A percentile compares a stretch with the other conserved stretches of the same genome.
These are phyloP conservation scores for Venusia cambrica DNA, from an alignment of 2,888 invertebrate species.

Conservation along the genomic window DNA sequence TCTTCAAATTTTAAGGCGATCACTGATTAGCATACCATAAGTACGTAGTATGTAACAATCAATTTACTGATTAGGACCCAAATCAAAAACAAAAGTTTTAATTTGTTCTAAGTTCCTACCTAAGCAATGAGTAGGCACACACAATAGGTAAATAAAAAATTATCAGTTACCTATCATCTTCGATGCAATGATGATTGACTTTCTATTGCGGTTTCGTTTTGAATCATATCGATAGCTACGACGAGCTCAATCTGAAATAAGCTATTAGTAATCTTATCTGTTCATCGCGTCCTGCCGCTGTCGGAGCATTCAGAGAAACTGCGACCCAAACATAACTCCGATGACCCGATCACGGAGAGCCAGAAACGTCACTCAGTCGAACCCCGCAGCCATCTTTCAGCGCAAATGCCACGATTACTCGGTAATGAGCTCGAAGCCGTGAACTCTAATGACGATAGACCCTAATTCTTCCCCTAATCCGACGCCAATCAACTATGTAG, in stretches of 20 bases:
- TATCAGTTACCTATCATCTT: constrained; percentile 44
- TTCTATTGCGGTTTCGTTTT: constrained; percentile 68
- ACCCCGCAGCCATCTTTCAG: constrained; percentile 58
- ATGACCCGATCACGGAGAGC: constrained; percentile 55
- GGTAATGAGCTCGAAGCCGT: constrained; percentile 52
- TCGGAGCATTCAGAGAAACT: constrained; percentile 47
- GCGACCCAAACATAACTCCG: constrained; percentile 58
- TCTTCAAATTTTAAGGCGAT: too few relatives aligned
- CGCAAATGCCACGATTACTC: constrained; percentile 59
- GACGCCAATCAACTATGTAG: constrained; percentile 76
- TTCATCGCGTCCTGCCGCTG: constrained; percentile 47
- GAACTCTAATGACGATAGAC: constrained; percentile 41
- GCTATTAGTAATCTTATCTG: constrained; percentile 65
- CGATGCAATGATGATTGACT: constrained; percentile 67
- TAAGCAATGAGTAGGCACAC: too few relatives aligned
- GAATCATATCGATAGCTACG: constrained; percentile 56
- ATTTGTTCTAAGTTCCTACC: constrained; percentile 2
- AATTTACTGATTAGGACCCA: constrained; percentile 3
- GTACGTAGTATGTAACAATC: too few relatives aligned
- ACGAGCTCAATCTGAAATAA: constrained; percentile 59
- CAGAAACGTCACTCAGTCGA: constrained; percentile 61
- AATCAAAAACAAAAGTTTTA: constrained; percentile 7
- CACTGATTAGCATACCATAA: too few relatives aligned
- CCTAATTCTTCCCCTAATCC: constrained; percentile 69
- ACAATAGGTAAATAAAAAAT: constrained; percentile 37